Percentiles rank a stretch among this genome's conserved stretches.
Conservation (phyloP, 2,888 invertebrate species). For the Drosophila tanythrix region DNA sequence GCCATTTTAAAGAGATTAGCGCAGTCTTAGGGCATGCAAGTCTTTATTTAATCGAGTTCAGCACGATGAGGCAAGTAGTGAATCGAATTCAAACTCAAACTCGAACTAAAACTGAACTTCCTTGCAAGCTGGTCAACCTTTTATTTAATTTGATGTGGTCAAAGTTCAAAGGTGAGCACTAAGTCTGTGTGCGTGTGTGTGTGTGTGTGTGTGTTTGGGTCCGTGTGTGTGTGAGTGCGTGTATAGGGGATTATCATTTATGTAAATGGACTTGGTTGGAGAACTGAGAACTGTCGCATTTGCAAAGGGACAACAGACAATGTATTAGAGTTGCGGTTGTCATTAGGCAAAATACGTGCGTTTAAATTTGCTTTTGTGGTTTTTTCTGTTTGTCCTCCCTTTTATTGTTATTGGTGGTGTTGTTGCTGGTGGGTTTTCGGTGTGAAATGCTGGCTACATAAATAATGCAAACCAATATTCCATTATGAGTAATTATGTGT, state of each 20-base stretch:
- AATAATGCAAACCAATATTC: constrained; percentile 60
- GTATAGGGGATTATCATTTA: constrained; percentile 60
- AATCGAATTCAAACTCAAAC: background rate
- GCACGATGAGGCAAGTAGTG: background rate
- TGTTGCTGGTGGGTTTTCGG: constrained; percentile 17
- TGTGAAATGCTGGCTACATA: constrained; percentile 32
- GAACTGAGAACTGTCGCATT: constrained; percentile 33
- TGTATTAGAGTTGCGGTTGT: constrained; percentile 45
- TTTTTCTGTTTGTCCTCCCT: constrained; percentile 12
- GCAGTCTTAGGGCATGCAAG: background rate
- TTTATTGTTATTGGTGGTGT: background rate
- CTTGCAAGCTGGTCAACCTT: constrained; percentile 59
- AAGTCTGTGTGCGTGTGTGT: constrained; percentile 7
- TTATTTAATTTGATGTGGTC: constrained; percentile 70
- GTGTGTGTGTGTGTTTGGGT: background rate
- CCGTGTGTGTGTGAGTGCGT: background rate
- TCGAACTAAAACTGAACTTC: constrained; percentile 13
- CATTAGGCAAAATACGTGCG: constrained; percentile 52
- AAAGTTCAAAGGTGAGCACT: constrained; percentile 70
- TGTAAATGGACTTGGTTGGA: constrained; percentile 66
- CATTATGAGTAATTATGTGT: constrained; percentile 70
- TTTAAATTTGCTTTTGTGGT: constrained; percentile 67
- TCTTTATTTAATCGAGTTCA: background rate
- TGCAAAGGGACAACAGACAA: constrained; percentile 26
- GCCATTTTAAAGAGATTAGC: background rate